Conservation (phyloP, 2,113 vertebrate genomes). For the Seriola aureovittata region DNA sequence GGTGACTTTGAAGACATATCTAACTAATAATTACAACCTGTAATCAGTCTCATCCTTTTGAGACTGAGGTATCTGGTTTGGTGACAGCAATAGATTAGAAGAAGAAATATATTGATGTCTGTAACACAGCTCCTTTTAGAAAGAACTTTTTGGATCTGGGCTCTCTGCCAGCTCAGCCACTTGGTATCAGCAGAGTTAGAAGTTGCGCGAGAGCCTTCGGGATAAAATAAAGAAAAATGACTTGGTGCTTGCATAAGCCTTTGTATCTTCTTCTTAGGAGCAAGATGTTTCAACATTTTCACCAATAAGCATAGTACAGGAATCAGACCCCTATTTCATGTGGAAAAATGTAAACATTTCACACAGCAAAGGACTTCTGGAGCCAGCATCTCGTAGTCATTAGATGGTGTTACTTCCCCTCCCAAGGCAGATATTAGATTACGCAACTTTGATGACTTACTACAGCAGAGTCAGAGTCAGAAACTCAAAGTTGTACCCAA, state of each 20-base stretch:
- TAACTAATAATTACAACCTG: slow-evolving; percentile 5
- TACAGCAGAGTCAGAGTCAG: too few relatives aligned
- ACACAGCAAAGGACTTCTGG: too few relatives aligned
- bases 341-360: too few relatives aligned
- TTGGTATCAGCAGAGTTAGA: slow-evolving; percentile 20
- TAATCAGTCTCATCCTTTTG: slow-evolving; percentile 2
- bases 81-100: background rate
- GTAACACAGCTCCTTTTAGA: background rate
- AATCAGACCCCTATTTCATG: too few relatives aligned
- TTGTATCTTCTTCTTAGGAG: background rate
- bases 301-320: too few relatives aligned
- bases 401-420: background rate
- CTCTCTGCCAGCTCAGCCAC: background rate
- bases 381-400: background rate
- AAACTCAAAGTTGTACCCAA: background rate
- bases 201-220: background rate
- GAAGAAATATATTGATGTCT: background rate
- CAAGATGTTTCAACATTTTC: too few relatives aligned
- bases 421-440: background rate
- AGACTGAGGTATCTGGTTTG: background rate
- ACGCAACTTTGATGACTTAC: background rate
- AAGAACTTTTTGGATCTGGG: background rate
- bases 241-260: background rate
- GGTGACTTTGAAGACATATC: slow-evolving; percentile 5
- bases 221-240: background rate